Base-by-base conservation (phyloP, 1,140 invertebrate species). In the Pseudomyrmex flavicornis region DNA sequence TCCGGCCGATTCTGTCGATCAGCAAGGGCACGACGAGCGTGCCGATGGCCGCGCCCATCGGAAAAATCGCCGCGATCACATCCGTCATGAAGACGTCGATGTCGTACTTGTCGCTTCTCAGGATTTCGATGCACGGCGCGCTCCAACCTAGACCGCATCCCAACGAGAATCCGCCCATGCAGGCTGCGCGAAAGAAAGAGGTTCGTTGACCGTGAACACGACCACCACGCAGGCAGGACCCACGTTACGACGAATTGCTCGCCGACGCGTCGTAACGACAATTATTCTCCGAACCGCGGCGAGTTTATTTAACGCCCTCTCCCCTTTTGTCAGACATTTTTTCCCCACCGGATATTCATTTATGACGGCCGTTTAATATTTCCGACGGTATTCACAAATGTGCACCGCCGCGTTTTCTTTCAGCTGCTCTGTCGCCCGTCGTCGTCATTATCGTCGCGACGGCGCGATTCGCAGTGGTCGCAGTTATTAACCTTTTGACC, bases 1-100 rank as follows among this genome's bases (percentile, higher is more conserved):
- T 95, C 68, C 95, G 87, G 20, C 95, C 95, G 44, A 95, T 85
- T 92, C 92, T 95, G 66, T 95, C 95, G 26, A 94, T 52, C 7
- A 95, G 52, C 70, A 95, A 95, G 1, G 95, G 94, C 10, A 95
- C 59, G 1, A 93, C 82, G 13, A 93, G 91, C 9, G 94, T 82
- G 15, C 95, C 90, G 44, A 96, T 85, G 8, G 95, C 91, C 10
- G 93, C 95, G 22, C 95, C 95, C 73, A 95, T 76, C 22, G 94
- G 93, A 62, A 95, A 90, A 20, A 95, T 75, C 12, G 95, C 93
- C 1, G 93, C 95, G 85, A 95, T 94, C 93, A 95, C 93, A 59
- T 93, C 91, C 35, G 88, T 87, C 20, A 94, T 58, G 17, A 93
- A 90, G 15, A 68, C 61, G 12, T 86, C 83, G 1, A 91, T 82